Evolutionary conservation across 2,113 vertebrate genomes (phyloP).

Genomic region (Picathartes gymnocephalus): DNA sequence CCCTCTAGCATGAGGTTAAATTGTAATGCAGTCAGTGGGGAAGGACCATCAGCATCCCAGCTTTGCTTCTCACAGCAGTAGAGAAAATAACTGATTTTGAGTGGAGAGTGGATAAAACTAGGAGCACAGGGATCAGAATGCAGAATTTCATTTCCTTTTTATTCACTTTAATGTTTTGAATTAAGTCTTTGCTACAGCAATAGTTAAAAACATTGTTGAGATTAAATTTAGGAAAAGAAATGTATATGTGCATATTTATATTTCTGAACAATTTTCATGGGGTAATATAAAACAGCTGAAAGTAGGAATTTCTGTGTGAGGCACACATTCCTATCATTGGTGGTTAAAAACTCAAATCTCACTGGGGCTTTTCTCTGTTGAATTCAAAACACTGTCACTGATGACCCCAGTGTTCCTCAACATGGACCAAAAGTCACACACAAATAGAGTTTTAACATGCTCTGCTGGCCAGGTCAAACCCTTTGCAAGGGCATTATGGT

Average conservation of each 20-base stretch:
- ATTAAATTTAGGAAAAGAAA: background rate
- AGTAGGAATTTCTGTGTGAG: background rate
- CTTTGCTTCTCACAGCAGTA: background rate
- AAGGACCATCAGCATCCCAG: background rate
- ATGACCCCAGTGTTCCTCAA: background rate
- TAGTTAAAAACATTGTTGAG: background rate
- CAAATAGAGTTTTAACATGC: background rate
- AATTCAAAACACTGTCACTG: background rate
- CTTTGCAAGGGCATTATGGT: background rate
- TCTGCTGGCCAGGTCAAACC: background rate
- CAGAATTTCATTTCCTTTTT: background rate
- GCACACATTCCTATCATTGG: background rate
- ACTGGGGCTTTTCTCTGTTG: background rate
- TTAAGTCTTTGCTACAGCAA: background rate
- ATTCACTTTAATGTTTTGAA: background rate
- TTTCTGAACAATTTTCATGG: background rate
- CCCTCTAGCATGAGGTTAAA: background rate
- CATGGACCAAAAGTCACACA: background rate
- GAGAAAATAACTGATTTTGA: background rate
- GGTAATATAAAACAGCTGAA: background rate
- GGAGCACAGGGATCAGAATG: background rate
- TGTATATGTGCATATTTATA: background rate
- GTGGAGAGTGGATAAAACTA: background rate
- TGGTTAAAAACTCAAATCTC: background rate
- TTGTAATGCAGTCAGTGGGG: background rate